A percentile compares a stretch with the other conserved stretches of the same genome.
Evolutionary conservation across 2,888 invertebrate genomes (phyloP).

Genomic region (Dryococelus australis): DNA sequence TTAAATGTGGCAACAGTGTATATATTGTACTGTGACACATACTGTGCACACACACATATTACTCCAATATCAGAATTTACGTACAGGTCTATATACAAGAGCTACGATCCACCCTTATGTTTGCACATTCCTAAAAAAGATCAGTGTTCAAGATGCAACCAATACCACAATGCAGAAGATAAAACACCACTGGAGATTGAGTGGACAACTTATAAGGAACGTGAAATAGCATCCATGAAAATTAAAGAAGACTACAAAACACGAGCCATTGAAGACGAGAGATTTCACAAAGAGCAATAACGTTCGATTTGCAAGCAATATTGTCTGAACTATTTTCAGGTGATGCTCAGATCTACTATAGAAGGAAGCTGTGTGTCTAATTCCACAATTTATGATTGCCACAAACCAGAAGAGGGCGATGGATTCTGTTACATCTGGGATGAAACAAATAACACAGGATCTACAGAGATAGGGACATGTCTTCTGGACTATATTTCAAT

Average conservation of each 20-base stretch:
- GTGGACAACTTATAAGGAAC: neutral
- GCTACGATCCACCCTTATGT: neutral
- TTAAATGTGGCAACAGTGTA: neutral
- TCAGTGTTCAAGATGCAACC: conserved; percentile 23
- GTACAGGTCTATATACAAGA: neutral
- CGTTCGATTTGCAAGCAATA: conserved; percentile 1
- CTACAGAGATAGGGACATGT: neutral
- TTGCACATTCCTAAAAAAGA: neutral
- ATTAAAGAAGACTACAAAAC: conserved; percentile 17
- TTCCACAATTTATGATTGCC: conserved; percentile 1
- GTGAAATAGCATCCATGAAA: neutral
- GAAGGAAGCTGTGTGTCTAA: neutral
- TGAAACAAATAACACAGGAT: neutral
- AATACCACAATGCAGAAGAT: neutral
- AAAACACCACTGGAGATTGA: neutral
- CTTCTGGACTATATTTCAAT: neutral
- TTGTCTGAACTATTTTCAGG: neutral
- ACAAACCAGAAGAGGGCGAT: conserved; percentile 12
- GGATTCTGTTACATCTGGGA: neutral
- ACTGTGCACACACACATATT: neutral
- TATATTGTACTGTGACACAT: neutral
- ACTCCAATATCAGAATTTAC: neutral
- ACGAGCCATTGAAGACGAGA: conserved; percentile 13
- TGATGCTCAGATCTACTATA: neutral
- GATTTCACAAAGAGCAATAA: neutral